Percentiles rank a stretch among this genome's conserved stretches.
Evolutionary conservation across 1,140 invertebrate genomes (phyloP).

Genomic region (Zophobas atratus): DNA sequence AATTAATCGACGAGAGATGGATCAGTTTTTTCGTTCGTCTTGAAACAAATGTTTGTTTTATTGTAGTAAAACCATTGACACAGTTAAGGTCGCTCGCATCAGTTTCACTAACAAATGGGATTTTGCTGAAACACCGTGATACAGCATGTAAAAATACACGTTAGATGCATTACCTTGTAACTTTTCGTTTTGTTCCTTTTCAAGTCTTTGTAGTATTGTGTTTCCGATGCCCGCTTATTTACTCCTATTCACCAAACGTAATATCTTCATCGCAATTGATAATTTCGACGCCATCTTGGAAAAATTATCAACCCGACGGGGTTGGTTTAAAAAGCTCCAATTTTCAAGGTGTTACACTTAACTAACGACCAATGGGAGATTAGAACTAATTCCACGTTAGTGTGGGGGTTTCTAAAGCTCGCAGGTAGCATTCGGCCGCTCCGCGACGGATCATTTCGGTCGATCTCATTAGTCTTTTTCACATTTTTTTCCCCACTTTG

Average conservation of each 20-base stretch:
- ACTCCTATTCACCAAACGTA: conserved; percentile 24
- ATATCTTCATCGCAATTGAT: conserved; percentile 10
- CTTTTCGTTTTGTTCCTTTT: conserved; percentile 55
- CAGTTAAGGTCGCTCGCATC: conserved; percentile 9
- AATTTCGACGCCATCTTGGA: conserved; percentile 44
- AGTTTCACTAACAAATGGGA: conserved; percentile 32
- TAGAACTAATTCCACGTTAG: conserved; percentile 11
- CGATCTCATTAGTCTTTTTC: conserved; percentile 35
- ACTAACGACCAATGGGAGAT: conserved; percentile 48
- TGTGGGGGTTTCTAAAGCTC: conserved; percentile 29
- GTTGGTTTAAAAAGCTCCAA: conserved; percentile 41
- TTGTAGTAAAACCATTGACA: conserved; percentile 17
- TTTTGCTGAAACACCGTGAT: conserved; percentile 59
- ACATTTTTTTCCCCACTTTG: conserved; percentile 7
- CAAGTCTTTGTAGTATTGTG: conserved; percentile 32
- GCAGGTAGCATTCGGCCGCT: conserved; percentile 21
- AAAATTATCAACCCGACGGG: conserved; percentile 6
- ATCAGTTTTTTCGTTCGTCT: conserved; percentile 13
- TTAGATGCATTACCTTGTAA: conserved; percentile 52
- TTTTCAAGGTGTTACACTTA: conserved; percentile 48
- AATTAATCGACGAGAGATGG: conserved; percentile 26
- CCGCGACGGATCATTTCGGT: conserved; percentile 37
- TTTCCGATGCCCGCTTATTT: conserved; percentile 31
- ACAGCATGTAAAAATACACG: conserved; percentile 56
- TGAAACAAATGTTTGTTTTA: not conserved